Percentiles rank a stretch among this genome's conserved stretches.
Evolutionary conservation across 2,888 invertebrate genomes (phyloP).

Genomic region (Drosophila incognita): DNA sequence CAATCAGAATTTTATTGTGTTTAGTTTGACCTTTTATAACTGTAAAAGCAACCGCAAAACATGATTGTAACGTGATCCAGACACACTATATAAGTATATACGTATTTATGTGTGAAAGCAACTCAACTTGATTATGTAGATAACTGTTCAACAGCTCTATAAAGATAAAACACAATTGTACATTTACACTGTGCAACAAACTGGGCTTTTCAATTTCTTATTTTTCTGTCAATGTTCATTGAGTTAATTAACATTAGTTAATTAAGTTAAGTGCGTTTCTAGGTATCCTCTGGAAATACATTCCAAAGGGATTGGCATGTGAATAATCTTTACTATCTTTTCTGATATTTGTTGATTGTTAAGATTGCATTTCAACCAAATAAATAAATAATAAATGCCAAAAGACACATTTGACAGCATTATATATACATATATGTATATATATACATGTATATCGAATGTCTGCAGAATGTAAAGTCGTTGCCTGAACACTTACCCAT

Average conservation of each 20-base stretch:
- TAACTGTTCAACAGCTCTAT: constrained; percentile 34
- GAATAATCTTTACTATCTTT: no score
- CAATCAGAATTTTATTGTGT: constrained; percentile 5
- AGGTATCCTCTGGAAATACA: neutral
- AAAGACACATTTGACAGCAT: neutral
- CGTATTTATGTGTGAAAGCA: constrained; percentile 7
- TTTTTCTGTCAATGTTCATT: neutral
- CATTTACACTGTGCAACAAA: constrained; percentile 24
- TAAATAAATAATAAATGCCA: neutral
- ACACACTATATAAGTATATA: neutral
- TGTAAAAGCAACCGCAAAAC: constrained; percentile 18
- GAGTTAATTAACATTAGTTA: neutral
- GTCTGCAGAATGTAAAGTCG: neutral
- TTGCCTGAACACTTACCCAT: neutral
- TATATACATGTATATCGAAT: neutral
- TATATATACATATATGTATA: neutral
- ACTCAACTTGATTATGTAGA: constrained; percentile 19
- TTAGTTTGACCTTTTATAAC: constrained; percentile 34
- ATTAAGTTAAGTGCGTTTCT: neutral
- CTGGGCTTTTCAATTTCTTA: neutral
- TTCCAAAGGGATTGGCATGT: neutral
- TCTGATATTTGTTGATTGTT: neutral
- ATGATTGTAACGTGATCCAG: constrained; percentile 1
- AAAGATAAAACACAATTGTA: constrained; percentile 2
- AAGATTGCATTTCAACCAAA: neutral